Percentiles rank a stretch among this genome's conserved stretches.
These are phyloP conservation scores for Cryptoprocta ferox DNA, from an alignment of 2,797 vertebrate genomes.

Conservation along the genomic window DNA sequence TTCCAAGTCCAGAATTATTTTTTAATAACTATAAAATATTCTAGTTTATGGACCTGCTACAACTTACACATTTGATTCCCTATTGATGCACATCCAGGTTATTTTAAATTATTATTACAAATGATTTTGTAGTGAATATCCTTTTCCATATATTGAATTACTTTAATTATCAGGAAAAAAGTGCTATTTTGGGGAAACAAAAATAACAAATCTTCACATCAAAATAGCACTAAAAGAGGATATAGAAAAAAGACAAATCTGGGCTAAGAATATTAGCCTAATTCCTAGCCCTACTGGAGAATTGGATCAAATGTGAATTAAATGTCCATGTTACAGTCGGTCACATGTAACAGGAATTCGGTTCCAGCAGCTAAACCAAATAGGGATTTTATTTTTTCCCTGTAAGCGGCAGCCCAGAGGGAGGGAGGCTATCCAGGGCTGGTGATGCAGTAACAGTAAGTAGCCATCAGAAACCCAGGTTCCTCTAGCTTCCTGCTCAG, in stretches of 20 bases:
- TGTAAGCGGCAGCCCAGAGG: background rate
- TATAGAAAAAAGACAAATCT: background rate
- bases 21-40: background rate
- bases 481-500: background rate
- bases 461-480: background rate
- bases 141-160: background rate
- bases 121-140: background rate
- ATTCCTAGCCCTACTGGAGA: background rate
- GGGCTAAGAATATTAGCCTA: background rate
- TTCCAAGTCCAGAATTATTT: conserved; percentile 10
- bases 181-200: background rate
- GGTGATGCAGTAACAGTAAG: rapidly evolving
- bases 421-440: background rate
- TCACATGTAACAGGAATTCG: background rate
- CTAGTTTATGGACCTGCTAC: background rate
- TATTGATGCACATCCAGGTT: background rate
- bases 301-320: background rate
- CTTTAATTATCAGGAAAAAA: background rate
- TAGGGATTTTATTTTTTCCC: background rate
- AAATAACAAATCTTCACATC: background rate
- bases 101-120: background rate
- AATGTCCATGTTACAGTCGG: background rate
- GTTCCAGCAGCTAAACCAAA: background rate
- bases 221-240: background rate
- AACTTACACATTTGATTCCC: background rate